Evolutionary conservation across 1,140 invertebrate genomes (phyloP).

Genomic region (Alviniconcha marisindica): DNA sequence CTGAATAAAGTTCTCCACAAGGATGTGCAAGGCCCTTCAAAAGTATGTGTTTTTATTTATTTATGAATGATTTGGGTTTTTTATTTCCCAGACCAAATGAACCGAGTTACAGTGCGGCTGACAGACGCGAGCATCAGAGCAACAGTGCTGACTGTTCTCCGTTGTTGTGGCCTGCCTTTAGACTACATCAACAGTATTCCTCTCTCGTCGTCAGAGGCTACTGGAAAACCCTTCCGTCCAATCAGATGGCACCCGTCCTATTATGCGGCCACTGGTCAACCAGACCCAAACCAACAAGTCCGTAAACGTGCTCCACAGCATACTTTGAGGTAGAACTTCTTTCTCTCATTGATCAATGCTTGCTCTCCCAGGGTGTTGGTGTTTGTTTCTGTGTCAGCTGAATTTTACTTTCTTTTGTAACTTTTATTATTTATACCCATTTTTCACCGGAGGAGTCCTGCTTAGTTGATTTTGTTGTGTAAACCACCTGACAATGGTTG

Average conservation of each 20-base stretch:
- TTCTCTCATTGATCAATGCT: no score
- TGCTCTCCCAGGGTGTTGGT: no score
- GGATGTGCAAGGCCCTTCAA: no score
- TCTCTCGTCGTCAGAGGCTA: neutral
- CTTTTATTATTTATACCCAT: no score
- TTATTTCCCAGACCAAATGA: conserved; percentile 35
- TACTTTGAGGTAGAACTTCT: conserved; percentile 51
- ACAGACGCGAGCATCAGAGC: conserved; percentile 83
- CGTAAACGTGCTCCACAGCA: conserved; percentile 28
- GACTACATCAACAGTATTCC: conserved; percentile 77
- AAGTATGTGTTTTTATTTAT: no score
- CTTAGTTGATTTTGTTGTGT: no score
- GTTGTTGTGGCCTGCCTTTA: conserved; percentile 88
- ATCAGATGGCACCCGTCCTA: conserved; percentile 58
- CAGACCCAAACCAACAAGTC: conserved; percentile 42
- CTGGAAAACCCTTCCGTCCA: conserved; percentile 33
- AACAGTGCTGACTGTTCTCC: conserved; percentile 87
- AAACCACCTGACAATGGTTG: no score
- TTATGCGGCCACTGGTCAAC: conserved; percentile 54
- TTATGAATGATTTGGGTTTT: no score
- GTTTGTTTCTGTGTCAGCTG: no score
- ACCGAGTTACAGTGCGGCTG: conserved; percentile 82
- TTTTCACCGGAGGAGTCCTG: no score
- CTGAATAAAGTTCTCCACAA: no score
- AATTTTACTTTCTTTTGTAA: no score